Evolutionary conservation across 2,888 invertebrate species (phyloP), one percentile per base, ranked within the genome.

Genomic region (Rhopalosiphum nymphaeae): DNA sequence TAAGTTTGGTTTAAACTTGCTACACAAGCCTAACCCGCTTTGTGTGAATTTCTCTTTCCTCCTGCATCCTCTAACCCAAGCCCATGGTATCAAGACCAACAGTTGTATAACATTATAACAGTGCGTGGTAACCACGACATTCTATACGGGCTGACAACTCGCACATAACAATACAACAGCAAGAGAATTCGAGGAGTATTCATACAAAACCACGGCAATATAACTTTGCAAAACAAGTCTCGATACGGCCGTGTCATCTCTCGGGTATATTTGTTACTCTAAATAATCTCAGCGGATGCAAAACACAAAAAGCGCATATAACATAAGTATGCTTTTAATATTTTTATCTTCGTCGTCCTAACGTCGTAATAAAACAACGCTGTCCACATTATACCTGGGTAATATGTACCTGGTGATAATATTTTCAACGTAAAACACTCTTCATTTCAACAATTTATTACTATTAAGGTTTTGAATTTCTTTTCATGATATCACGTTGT

Each of bases 111-210:
- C 53, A 36, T 87, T n/a, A n/a, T 21, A 36, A 36, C 21, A 36
- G 78, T 78, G 9, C 9, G 21, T 0, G 36, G 36, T 78, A 78
- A 78, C 36, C 78, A 21, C 36, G 21, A 78, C 21, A 78, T 42
- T 78, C 36, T 78, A 78, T 78, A 78, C 78, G 36, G 36, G 36
- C 88, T 88, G 88, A 88, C 53, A 88, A 88, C 53, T 88, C 25
- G 10, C 36, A 36, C n/a, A n/a, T 67, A 67, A n/a, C n/a, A n/a
- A 67, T 67, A 78, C 36, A 53, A 49, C 53, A 53, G 53, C 53
- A 53, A 49, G 53, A 53, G 36, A 53, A 53, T 53, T 53, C 53
- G 87, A 53, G 87, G 21, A 87, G 49, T 87, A 21, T 49, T 88
- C 36, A 44, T 36, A 36, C 21, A 36, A 78, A 21, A 78, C 36